Base-by-base conservation (phyloP, 1,140 invertebrate species). In the Cephus cinctus region DNA sequence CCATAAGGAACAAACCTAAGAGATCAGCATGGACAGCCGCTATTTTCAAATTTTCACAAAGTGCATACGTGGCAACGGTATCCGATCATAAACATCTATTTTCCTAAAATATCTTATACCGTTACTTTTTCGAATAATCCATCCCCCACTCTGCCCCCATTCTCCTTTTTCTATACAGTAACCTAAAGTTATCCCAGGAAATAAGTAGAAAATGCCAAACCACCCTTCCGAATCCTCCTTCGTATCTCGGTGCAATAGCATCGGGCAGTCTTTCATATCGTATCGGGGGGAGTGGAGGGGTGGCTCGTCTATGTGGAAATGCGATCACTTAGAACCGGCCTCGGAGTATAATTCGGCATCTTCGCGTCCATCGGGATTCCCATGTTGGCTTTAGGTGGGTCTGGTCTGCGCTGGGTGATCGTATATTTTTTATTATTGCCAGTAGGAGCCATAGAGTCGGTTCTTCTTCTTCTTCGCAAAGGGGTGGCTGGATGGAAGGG, bases 241-340 rank as follows among this genome's bases (percentile, higher is more conserved):
- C n/a, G n/a, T n/a, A n/a, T n/a, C n/a, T 43, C 42, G 47, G 47
- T 50, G 54, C 47, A 48, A 53, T 56, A 65, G 53, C 56, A 61
- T 61, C 59, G 36, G 43, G 35, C 43, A 46, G 42, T 40, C 43
- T 51, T 51, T 51, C 43, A 46, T 49, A 49, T 41, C 39, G 20
- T 51, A 69, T 68, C 59, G 60, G 61, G 55, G 52, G 57, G 25
- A 71, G n/a, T n/a, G n/a, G n/a, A n/a, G n/a, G n/a, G n/a, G n/a
- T n/a, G n/a, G 56, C 71, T 76, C 71, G 72, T 76, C 69, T 74
- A 76, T 76, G 72, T 76, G 73, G 64, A 75, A 75, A 76, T 76
- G 65, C 63, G 71, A 72, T 74, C 70, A 65, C 69, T 74, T 74
- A 74, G 66, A 72, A 65, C 56, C 65, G 59, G 59, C 59, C 62